Evolutionary conservation across 2,113 vertebrate species (phyloP), one percentile per base, ranked within the genome.

Genomic region (Trematocara variabile): DNA sequence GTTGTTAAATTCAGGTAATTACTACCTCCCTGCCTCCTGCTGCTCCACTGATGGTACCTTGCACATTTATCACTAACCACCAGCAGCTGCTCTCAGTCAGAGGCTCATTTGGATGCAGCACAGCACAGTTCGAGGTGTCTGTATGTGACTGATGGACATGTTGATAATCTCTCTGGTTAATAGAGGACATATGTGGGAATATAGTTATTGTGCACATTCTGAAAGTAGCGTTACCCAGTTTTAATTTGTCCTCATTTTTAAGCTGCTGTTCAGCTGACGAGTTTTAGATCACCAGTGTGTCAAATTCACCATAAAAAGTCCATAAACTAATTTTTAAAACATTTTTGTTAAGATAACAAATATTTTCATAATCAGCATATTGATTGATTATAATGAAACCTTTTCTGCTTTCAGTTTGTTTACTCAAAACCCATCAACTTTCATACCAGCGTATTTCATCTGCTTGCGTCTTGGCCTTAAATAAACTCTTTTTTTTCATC

Each of bases 1-100:
- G 91, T 94, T 92, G 84, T 93, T 92, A 60, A 85, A 80, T 58
- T n/a, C 65, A 85, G 89, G 63, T 90, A 90, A 94, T 95, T 86
- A 88, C 88, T 85, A 30, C 65, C 86, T 79, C 75, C 5, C 63
- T 5, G 54, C 81, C 84, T 81, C 89, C 87, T 79, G 90, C 90
- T 86, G 87, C 20, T 88, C 54, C 65, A 77, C 77, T 14, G 60
- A 82, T 73, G 22, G 82, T 82, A 88, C 84, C 90, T 48, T 90
- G 87, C 55, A 88, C 83, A 79, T 87, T 87, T 33, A 91, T 87
- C 88, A 82, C 89, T 90, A 87, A 88, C 52, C 86, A 88, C 84
- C 52, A 87, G 86, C 93, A 91, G 87, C 90, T 94, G 89, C 79
- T 8, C 20, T 44, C 55, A 25, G 79, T 13, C 58, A n/a, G 84